Evolutionary conservation across 35 echinoderm and acorn worm genomes (phyloP).

Genomic region (Apostichopus parvimensis): DNA sequence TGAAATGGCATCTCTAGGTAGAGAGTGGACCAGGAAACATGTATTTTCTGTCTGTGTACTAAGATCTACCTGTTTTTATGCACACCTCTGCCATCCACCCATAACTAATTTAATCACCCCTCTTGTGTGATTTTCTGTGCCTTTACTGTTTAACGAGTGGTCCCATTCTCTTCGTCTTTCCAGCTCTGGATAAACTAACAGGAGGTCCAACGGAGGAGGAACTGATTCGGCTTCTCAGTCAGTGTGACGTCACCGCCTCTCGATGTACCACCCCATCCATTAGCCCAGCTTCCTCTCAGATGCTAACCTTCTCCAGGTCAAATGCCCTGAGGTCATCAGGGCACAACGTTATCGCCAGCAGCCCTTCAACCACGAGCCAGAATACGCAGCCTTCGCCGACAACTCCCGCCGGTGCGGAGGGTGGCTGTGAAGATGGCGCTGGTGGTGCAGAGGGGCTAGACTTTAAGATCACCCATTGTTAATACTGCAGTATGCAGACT

Average conservation of each 20-base stretch:
- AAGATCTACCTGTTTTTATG: no score
- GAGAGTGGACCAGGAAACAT: no score
- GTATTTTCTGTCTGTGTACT: no score
- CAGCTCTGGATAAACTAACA: slow-evolving; percentile 30
- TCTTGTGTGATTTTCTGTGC: no score
- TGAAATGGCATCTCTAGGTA: no score
- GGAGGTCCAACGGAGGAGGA: slow-evolving; percentile 90
- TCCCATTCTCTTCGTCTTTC: background rate
- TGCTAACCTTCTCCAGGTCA: slow-evolving; percentile 59
- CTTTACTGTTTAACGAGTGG: no score
- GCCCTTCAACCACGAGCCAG: slow-evolving; percentile 59
- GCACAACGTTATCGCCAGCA: slow-evolving; percentile 67
- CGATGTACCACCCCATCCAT: slow-evolving; percentile 96
- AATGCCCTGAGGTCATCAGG: slow-evolving; percentile 77
- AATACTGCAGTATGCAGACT: background rate
- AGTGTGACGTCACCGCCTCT: slow-evolving; percentile 87
- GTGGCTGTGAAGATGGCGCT: slow-evolving; percentile 64
- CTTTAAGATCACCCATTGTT: slow-evolving; percentile 82
- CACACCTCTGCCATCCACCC: no score
- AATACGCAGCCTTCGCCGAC: background rate
- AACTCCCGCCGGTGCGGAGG: slow-evolving; percentile 66
- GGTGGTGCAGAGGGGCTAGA: slow-evolving; percentile 38
- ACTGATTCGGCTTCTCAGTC: slow-evolving; percentile 83
- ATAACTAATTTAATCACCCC: no score
- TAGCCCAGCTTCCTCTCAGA: slow-evolving; percentile 87